These are phyloP conservation scores for Pyrrhosoma nymphula DNA, from an alignment of 2,888 invertebrate genomes.

Conservation along the genomic window DNA sequence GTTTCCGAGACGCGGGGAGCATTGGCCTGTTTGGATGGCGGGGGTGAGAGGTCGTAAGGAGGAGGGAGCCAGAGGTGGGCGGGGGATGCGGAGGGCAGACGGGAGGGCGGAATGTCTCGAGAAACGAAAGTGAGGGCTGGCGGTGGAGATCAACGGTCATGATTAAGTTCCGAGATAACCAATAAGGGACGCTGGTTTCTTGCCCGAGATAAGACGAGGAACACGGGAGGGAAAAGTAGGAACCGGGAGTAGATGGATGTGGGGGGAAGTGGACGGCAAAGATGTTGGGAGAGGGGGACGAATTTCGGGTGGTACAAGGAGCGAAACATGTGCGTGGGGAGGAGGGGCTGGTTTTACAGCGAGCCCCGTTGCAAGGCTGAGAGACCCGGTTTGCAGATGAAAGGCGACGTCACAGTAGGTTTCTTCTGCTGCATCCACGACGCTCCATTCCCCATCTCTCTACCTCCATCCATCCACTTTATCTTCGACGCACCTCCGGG, in stretches of 20 bases:
- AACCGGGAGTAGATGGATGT: neutral
- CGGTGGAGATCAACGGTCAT: slow-evolving; percentile 61
- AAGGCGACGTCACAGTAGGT: neutral
- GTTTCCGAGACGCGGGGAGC: neutral
- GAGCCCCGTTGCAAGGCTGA: neutral
- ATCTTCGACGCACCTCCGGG: neutral
- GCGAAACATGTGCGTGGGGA: neutral
- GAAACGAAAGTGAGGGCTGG: neutral
- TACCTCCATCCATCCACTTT: neutral
- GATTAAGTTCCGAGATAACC: slow-evolving; percentile 63
- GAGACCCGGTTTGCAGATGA: neutral
- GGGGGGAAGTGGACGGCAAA: neutral
- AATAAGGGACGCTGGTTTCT: slow-evolving; percentile 11
- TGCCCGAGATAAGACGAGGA: neutral
- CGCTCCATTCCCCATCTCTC: neutral
- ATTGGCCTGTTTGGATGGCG: neutral
- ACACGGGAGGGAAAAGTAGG: slow-evolving; percentile 11
- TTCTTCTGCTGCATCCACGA: neutral
- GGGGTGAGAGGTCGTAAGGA: neutral
- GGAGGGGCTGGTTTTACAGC: neutral
- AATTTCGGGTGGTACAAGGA: neutral
- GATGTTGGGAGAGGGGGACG: neutral
- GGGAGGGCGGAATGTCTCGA: neutral
- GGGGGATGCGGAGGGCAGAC: neutral
- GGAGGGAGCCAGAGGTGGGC: neutral